Percentiles rank a stretch among this genome's conserved stretches.
phyloP scores from a whole-genome alignment of 2,888 invertebrate species.

The Capitulum mitella region DNA sequence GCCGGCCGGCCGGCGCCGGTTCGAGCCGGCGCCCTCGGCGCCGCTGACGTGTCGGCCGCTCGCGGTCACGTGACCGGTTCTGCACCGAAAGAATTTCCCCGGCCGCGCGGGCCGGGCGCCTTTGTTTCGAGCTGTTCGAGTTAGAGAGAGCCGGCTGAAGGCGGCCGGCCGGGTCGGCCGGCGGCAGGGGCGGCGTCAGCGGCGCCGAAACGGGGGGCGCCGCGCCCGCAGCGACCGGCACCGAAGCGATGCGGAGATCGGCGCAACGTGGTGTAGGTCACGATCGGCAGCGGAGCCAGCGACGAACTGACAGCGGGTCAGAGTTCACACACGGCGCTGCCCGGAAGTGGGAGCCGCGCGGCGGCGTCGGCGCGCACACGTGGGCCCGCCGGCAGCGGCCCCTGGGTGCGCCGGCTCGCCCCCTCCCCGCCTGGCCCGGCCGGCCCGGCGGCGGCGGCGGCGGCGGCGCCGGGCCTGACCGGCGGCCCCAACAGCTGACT shows the following conservation, averaged over 20 bases:
- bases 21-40: background rate
- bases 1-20: background rate
- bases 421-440: background rate
- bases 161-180: background rate
- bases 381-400: background rate
- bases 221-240: background rate
- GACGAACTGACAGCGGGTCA: background rate
- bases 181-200: background rate
- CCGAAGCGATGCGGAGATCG: background rate
- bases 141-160: background rate
- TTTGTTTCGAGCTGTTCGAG: conserved; percentile 24
- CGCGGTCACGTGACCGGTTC: conserved; percentile 16
- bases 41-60: background rate
- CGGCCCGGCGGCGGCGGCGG: background rate
- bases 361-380: background rate
- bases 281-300: background rate
- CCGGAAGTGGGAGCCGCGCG: too few species aligned
- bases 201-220: background rate
- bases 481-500: conserved; percentile 21
- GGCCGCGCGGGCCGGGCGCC: background rate
- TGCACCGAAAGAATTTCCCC: conserved; percentile 23
- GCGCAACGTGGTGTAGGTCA: background rate
- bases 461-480: background rate
- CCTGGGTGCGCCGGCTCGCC: background rate
- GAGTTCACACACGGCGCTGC: too few species aligned